Base-by-base conservation (phyloP, 2,888 invertebrate genomes). In the Lithophane semibrunnea region DNA sequence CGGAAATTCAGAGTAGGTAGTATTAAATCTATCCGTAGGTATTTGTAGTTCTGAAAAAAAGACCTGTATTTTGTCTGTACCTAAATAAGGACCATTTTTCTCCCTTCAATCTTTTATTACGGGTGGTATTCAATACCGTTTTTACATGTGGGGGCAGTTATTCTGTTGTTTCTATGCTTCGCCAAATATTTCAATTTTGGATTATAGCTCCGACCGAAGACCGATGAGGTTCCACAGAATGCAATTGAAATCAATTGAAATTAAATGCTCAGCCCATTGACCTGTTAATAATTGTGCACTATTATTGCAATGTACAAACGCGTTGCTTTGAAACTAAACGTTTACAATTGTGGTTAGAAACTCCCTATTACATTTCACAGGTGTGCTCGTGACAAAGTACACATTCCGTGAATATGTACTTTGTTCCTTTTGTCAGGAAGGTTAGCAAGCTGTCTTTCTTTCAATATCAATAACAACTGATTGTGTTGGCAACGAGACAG, bases 231-330 rank as follows among this genome's bases (percentile, higher is more conserved):
- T 12, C 68, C 42, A 56, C 58, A 71, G 71, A 63, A 63, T 47
- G 67, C 71, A 77, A 77, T 77, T 82, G 80, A 69, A 79, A 79
- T 74, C 64, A 73, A 79, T 79, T 74, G 70, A 70, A 81, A 76
- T 82, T 82, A 77, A 80, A 80, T 71, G 70, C 80, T 52, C 67
- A 70, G 66, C 24, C 16, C 69, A 73, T 52, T 78, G 81, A 83
- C 37, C 79, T 61, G 81, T 58, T 52, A 66, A 78, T 61, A 82
- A 83, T 73, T 66, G 81, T 42, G 61, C 81, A 70, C 24, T 63
- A 71, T 67, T 63, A 71, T 67, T 82, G 81, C 76, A 8, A 49
- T 64, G 71, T 29, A 71, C 71, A 65, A 72, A 56, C 65, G 70
- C 60, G 42, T 21, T 54, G 37, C 68, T 65, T 60, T 75, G 58